Evolutionary conservation across 2,797 vertebrate species (phyloP).

Genomic region (Anabacerthia variegaticeps): DNA sequence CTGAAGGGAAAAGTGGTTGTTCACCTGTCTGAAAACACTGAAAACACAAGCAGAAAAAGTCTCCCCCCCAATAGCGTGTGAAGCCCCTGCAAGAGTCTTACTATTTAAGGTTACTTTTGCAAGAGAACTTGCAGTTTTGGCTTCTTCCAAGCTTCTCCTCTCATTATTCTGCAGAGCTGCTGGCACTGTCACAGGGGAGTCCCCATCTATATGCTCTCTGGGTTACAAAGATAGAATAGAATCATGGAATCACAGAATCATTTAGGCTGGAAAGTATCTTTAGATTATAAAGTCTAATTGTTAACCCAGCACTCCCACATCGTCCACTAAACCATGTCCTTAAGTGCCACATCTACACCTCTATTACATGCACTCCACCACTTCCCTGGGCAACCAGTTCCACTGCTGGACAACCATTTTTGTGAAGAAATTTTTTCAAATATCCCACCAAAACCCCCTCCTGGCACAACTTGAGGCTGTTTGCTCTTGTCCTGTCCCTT

Average conservation of each 20-base stretch:
- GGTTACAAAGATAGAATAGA: not conserved
- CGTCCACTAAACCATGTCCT: not conserved
- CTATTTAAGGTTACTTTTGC: not conserved
- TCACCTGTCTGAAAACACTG: not conserved
- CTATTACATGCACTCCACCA: not conserved
- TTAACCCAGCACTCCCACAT: not conserved
- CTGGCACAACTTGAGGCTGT: not conserved
- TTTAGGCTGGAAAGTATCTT: not conserved
- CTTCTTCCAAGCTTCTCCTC: not conserved
- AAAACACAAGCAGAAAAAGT: not conserved
- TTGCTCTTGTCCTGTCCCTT: not conserved
- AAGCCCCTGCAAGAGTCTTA: not conserved
- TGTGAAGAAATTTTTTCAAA: not conserved
- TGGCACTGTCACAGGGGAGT: not conserved
- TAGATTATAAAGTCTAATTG: not conserved
- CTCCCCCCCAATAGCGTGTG: accelerated
- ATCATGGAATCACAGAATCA: not conserved
- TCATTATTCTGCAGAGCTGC: not conserved
- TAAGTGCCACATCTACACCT: not conserved
- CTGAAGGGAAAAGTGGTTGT: not conserved
- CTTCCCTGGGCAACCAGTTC: not conserved
- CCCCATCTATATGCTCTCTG: not conserved
- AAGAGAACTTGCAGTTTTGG: not conserved
- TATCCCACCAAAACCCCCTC: not conserved
- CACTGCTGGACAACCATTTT: not conserved